Base-by-base conservation (phyloP, 2,113 vertebrate genomes). In the Siniperca chuatsi region DNA sequence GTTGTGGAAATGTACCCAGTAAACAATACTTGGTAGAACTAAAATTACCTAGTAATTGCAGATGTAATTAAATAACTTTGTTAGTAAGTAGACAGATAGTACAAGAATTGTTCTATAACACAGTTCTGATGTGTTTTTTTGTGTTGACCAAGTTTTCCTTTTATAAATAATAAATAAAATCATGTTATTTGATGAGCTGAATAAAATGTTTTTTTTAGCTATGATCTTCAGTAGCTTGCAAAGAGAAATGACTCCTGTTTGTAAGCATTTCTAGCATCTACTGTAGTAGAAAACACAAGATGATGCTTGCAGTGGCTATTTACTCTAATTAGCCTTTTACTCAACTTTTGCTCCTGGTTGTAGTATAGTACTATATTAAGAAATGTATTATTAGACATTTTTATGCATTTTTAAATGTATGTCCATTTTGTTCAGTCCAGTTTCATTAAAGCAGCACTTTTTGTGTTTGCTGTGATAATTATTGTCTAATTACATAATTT, bases 21-120 rank as follows among this genome's bases (percentile, higher is more conserved):
- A 76, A 78, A 69, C 50, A 88, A 42, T 70, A 77, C 69, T 46
- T n/a, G 18, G 57, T 33, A 23, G 40, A 85, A 40, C 61, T 48
- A 15, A 37, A 77, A 74, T 48, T 12, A 72, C 16, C 20, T 25
- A 16, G 23, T 83, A 23, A 81, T 72, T 65, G 23, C 13, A 78
- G 57, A 68, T 78, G 21, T 64, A 70, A 64, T 87, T 69, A 68
- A 76, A 81, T 57, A 83, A 87, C 55, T 44, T 44, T 62, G 23
- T 44, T 33, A 46, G 40, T 20, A 48, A 72, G n/a, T 37, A 37
- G 33, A 65, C 20, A 37, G 52, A 81, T 62, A 68, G 9, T 33
- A 80, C 25, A 65, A 64, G 57, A 70, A 50, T 52, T 79, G 29
- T 65, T 40, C 60, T 64, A 8, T 29, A 21, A 8, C 50, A 66